These are phyloP conservation scores for Pantala flavescens DNA, from an alignment of 1,140 invertebrate species.

Conservation along the genomic window DNA sequence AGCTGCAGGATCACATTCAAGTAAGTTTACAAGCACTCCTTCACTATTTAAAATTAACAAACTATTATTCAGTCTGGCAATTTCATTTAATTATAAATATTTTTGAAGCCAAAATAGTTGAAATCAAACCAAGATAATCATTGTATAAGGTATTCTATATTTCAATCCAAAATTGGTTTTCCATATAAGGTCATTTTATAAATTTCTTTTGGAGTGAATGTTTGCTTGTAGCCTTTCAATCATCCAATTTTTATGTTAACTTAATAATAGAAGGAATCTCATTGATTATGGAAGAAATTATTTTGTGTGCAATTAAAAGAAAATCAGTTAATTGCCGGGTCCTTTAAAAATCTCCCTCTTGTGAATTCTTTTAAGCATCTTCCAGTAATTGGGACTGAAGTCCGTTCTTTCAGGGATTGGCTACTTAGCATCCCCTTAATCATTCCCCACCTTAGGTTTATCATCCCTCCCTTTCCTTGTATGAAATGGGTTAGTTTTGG, in stretches of 20 bases:
- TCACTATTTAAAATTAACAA: not conserved
- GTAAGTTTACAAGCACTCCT: not conserved
- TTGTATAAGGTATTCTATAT: too few species aligned
- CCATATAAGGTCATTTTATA: too few species aligned
- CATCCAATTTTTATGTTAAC: not conserved
- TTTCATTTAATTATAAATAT: too few species aligned
- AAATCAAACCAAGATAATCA: too few species aligned
- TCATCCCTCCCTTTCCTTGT: not conserved
- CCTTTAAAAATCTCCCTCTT: not conserved
- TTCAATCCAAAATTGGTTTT: too few species aligned
- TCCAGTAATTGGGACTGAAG: constrained; percentile 34
- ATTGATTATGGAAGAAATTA: not conserved
- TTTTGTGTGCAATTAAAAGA: not conserved
- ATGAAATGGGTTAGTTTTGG: not conserved
- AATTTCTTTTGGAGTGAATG: not conserved
- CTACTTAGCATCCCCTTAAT: constrained; percentile 24
- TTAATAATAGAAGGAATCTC: not conserved
- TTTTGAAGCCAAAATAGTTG: too few species aligned
- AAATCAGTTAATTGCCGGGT: not conserved
- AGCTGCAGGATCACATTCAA: not conserved
- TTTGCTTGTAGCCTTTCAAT: not conserved
- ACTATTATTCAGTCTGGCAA: too few species aligned
- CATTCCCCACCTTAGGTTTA: not conserved
- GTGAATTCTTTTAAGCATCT: constrained; percentile 23
- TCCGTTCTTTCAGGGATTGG: constrained; percentile 38